Evolutionary conservation across 2,888 invertebrate species (phyloP), one percentile per base, ranked within the genome.

Genomic region (Pterostichus madidus): DNA sequence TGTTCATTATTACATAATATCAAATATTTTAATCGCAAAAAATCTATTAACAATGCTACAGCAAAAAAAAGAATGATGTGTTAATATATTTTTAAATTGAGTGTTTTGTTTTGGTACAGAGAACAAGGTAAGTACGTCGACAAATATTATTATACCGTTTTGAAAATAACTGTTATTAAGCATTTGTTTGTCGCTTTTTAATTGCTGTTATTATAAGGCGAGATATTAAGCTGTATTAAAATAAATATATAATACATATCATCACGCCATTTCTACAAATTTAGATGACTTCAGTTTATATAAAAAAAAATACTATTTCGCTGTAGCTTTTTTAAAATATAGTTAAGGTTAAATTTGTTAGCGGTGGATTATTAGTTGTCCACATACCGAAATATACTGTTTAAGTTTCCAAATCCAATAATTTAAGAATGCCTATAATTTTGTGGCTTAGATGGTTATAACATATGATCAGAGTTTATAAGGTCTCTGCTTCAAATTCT

Each of bases 71-170:
- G 32, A 32, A 32, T 61, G 11, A 24, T 24, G 59, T 59, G 59
- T 64, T n/a, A 64, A 64, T 13, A 32, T 64, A 64, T 59, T 31
- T 64, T 64, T 35, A 35, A 59, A 10, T 39, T 59, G 31, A 24
- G 0, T 35, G 35, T 35, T 56, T 56, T 56, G 56, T 32, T 39
- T 10, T 13, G 11, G 13, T 35, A 64, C 64, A 32, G n/a, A n/a
- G n/a, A 32, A 8, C 64, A 64, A 64, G 64, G 32, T 64, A 64
- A 64, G 7, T 64, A 13, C 13, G 4, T n/a, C 10, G 5, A 49
- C n/a, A 49, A 49, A 11, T 49, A 49, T 49, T 11, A n/a, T 49
- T 49, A 13, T 49, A 49, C 49, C 11, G 49, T 49, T 49, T 49
- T 49, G 6, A 39, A 24, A 49, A 49, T 49, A 49, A 49, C 49